These are phyloP conservation scores for Drosophila borborema DNA, from an alignment of 2,888 invertebrate species.

Conservation along the genomic window DNA sequence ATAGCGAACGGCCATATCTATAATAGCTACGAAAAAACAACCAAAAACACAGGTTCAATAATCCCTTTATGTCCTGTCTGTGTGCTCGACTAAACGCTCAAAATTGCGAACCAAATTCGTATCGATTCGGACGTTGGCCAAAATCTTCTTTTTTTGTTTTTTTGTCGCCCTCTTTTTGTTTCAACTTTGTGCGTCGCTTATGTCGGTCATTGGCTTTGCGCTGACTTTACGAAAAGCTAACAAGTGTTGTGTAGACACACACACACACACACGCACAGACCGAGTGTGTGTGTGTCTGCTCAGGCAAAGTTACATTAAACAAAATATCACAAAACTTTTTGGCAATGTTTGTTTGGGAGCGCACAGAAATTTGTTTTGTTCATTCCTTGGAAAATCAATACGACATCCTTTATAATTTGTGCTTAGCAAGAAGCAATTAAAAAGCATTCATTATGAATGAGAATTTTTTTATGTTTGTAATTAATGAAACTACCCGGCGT, in stretches of 20 bases:
- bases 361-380: constrained; percentile 17
- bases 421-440: constrained; percentile 12
- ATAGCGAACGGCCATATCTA: not conserved
- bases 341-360: constrained; percentile 17
- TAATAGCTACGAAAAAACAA: constrained; percentile 3
- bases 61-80: constrained; percentile 32
- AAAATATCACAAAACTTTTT: constrained; percentile 35
- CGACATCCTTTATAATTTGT: not conserved
- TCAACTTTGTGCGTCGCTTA: constrained; percentile 31
- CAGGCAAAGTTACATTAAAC: constrained; percentile 38
- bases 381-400: constrained; percentile 27
- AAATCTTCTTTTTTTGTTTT: constrained; percentile 6
- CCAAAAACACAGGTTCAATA: constrained; percentile 47
- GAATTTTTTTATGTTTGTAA: not conserved
- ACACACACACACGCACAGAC: not conserved
- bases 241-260: constrained; percentile 12
- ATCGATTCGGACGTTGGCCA: constrained; percentile 46
- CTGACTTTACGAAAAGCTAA: constrained; percentile 30
- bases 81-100: constrained; percentile 24
- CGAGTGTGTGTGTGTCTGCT: constrained; percentile 4
- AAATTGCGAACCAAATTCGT: constrained; percentile 51
- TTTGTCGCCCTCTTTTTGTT: constrained; percentile 4
- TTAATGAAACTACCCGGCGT: not conserved
- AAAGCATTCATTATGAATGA: not conserved
- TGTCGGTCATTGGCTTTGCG: constrained; percentile 58